These are phyloP conservation scores for Monochamus alternatus DNA, from an alignment of 2,888 invertebrate species.

Conservation along the genomic window DNA sequence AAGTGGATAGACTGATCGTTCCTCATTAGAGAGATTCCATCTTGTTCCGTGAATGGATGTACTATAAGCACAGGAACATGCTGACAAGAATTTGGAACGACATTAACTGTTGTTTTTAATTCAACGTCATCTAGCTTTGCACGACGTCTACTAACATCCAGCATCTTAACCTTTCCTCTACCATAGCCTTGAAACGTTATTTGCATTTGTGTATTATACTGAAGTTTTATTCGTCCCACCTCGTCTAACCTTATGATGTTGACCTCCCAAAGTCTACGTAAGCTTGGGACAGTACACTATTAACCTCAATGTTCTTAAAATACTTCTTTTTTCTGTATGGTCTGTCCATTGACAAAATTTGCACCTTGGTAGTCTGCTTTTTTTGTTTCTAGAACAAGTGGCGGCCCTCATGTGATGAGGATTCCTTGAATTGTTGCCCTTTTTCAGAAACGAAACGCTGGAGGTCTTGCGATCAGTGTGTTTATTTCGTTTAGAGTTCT, in stretches of 20 bases:
- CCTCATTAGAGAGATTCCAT: too few species aligned
- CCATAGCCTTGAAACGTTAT: neutral
- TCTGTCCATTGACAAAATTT: too few species aligned
- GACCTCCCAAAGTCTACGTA: neutral
- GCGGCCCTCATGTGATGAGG: too few species aligned
- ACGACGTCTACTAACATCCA: constrained; percentile 8
- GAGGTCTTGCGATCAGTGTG: too few species aligned
- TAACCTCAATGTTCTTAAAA: neutral
- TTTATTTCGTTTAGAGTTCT: too few species aligned
- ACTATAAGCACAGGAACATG: constrained; percentile 25
- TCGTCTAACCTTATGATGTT: neutral
- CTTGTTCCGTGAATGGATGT: too few species aligned
- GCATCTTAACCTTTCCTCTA: constrained; percentile 6
- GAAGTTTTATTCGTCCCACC: neutral
- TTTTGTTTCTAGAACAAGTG: too few species aligned
- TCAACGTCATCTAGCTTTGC: constrained; percentile 38
- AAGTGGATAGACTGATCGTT: too few species aligned
- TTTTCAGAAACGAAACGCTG: too few species aligned
- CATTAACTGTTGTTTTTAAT: constrained; percentile 15
- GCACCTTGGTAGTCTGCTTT: too few species aligned
- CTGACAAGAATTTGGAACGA: constrained; percentile 41
- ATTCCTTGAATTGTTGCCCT: too few species aligned
- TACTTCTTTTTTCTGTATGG: neutral
- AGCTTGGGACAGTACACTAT: neutral
- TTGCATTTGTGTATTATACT: neutral